Conservation (phyloP, 2,113 vertebrate species). For the Tympanuchus pallidicinctus region DNA sequence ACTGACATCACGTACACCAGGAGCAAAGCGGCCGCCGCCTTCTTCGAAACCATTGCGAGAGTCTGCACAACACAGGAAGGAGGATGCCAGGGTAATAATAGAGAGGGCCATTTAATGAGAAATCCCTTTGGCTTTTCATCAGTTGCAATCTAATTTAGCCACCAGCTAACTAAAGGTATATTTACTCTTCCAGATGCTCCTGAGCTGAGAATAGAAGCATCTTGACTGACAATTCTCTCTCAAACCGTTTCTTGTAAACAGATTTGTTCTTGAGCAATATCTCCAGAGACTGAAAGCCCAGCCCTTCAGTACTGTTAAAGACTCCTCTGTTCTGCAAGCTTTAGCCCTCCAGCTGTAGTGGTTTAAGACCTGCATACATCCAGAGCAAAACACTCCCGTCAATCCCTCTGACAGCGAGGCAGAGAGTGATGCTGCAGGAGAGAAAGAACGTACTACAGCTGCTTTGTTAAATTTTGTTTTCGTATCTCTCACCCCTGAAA, state of each 20-base stretch:
- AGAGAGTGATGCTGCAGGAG: background rate
- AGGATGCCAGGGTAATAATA: background rate
- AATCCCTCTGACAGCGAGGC: background rate
- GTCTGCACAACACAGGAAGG: background rate
- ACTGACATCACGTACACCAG: constrained; percentile 71
- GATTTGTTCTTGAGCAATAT: constrained; percentile 20
- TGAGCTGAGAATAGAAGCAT: constrained; percentile 34
- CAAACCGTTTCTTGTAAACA: constrained; percentile 34
- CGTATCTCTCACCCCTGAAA: background rate
- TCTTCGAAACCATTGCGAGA: constrained; percentile 71
- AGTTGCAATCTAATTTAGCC: background rate
- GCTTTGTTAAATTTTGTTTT: background rate
- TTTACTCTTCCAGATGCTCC: constrained; percentile 51
- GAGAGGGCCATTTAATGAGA: background rate
- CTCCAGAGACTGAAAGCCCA: background rate
- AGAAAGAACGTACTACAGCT: background rate
- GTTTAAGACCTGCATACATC: background rate
- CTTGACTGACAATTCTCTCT: constrained; percentile 31
- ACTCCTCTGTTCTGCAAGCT: background rate
- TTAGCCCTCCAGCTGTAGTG: background rate
- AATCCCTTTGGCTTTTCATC: background rate
- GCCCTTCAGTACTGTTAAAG: background rate
- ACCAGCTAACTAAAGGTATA: background rate
- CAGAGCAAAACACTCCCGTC: background rate
- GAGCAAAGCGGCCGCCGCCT: constrained; percentile 68